Percentiles rank a stretch among this genome's conserved stretches.
These are phyloP conservation scores for Diarsia mendica DNA, from an alignment of 2,888 invertebrate species.

Conservation along the genomic window DNA sequence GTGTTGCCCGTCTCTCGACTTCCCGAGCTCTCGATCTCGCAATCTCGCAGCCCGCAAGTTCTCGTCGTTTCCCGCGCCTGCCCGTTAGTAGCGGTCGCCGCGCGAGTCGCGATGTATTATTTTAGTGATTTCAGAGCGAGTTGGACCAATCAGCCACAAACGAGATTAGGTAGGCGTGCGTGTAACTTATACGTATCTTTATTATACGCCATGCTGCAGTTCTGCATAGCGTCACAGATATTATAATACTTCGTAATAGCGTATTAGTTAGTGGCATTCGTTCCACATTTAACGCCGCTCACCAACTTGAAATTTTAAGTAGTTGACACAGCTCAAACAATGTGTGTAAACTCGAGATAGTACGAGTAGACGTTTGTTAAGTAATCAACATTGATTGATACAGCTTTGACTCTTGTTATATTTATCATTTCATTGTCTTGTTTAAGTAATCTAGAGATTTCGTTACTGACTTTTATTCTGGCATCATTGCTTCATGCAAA, in stretches of 20 bases:
- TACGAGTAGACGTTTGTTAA: slow-evolving; percentile 38
- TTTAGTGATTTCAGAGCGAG: slow-evolving; percentile 63
- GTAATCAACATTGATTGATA: slow-evolving; percentile 55
- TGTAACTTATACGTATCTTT: slow-evolving; percentile 50
- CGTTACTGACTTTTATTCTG: slow-evolving; percentile 17
- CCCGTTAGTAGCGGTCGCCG: slow-evolving; percentile 12
- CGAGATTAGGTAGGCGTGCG: slow-evolving; percentile 60
- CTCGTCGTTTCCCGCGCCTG: slow-evolving; percentile 33
- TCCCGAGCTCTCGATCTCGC: slow-evolving; percentile 38
- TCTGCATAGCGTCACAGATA: slow-evolving; percentile 54
- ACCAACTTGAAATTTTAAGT: slow-evolving; percentile 55
- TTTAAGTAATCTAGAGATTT: slow-evolving; percentile 30
- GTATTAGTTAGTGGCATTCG: slow-evolving; percentile 55
- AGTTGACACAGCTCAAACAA: slow-evolving; percentile 43
- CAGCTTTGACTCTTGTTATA: slow-evolving; percentile 31
- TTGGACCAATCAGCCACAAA: slow-evolving; percentile 65
- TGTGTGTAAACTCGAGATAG: slow-evolving; percentile 40
- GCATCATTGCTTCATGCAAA: background rate
- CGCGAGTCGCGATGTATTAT: slow-evolving; percentile 58
- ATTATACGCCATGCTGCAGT: slow-evolving; percentile 56
- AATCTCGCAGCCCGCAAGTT: slow-evolving; percentile 24
- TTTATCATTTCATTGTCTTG: slow-evolving; percentile 44
- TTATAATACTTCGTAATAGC: no score
- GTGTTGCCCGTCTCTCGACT: slow-evolving; percentile 23
- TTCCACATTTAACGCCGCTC: slow-evolving; percentile 59